A percentile compares a stretch with the other conserved stretches of the same genome.
Evolutionary conservation across 2,888 invertebrate species (phyloP).

Genomic region (Lysandra coridon): DNA sequence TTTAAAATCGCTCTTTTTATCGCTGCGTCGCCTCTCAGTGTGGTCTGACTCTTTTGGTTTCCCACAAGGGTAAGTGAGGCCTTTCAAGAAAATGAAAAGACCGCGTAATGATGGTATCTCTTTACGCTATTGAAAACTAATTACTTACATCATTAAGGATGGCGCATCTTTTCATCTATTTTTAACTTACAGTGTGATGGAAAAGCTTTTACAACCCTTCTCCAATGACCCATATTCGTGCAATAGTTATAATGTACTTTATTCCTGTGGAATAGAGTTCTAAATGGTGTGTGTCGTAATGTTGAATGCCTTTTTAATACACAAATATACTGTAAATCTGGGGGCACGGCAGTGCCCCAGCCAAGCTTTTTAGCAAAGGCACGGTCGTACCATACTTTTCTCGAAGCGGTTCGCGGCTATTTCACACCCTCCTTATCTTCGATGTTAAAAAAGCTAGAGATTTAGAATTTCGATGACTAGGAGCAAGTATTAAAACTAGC

Average conservation of each 20-base stretch:
- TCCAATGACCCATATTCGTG: conserved; percentile 1
- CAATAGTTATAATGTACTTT: background rate
- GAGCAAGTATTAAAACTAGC: too few species aligned
- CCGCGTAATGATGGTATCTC: background rate
- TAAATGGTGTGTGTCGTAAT: background rate
- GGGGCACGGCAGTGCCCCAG: background rate
- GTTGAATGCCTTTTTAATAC: conserved; percentile 10
- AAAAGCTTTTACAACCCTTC: conserved; percentile 25
- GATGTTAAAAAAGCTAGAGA: too few species aligned
- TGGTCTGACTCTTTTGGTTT: background rate
- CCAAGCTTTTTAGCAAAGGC: too few species aligned
- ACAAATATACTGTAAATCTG: conserved; percentile 9
- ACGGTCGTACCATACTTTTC: too few species aligned
- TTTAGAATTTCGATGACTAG: too few species aligned
- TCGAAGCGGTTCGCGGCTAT: too few species aligned
- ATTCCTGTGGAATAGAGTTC: background rate
- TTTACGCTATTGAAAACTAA: conserved; percentile 17
- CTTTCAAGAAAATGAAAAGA: conserved; percentile 22
- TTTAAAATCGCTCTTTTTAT: background rate
- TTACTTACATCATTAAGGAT: conserved; percentile 30
- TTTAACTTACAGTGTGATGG: conserved; percentile 24
- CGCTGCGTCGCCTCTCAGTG: background rate
- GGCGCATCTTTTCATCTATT: conserved; percentile 27
- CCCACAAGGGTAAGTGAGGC: background rate
- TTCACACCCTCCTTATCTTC: too few species aligned